Base-by-base conservation (phyloP, 2,888 invertebrate species). In the Nipponacmea schrenckii region DNA sequence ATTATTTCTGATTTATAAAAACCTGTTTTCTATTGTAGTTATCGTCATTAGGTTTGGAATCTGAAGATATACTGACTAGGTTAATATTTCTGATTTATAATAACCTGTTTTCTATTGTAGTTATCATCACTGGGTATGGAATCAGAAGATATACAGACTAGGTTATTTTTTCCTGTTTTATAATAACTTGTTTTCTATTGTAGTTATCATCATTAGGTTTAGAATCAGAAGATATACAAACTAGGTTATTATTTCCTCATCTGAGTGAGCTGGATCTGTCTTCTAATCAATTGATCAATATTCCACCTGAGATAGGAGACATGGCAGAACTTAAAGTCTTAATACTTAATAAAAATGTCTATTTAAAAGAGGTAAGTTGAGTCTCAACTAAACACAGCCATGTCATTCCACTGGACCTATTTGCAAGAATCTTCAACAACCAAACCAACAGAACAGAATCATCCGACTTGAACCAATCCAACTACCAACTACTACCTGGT, bases 181-280 rank as follows among this genome's bases (percentile, higher is more conserved):
- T 39, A 56, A 56, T 20, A 10, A 56, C 24, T 7, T 56, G 24
- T 56, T 56, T 56, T 56, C 56, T 10, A 39, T 39, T 39, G 39
- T 39, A 56, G 56, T 10, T 56, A 12, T 56, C 56, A 12, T 56
- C 56, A 56, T 24, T 56, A 14, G 68, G 74, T 26, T 67, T 78
- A 70, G 78, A 78, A 39, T 71, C 79, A 20, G 79, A 83, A 67
- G 80, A 81, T 64, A 72, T 81, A 8, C 83, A 81, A 65, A 72
- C 76, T 50, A 77, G 79, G 10, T 73, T 85, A 69, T 76, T 85
- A 62, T 84, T 84, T 67, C 98, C 98, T 0, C 94, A 94, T 86
- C 92, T 99, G 70, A 96, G 96, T 4, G 96, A 97, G 94, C 89
- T 99, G 85, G 98, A 98, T 88, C 93, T 98, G 31, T 96, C 96